Evolutionary conservation across 2,797 vertebrate species (phyloP), one percentile per base, ranked within the genome.

Genomic region (Liparis tanakae): DNA sequence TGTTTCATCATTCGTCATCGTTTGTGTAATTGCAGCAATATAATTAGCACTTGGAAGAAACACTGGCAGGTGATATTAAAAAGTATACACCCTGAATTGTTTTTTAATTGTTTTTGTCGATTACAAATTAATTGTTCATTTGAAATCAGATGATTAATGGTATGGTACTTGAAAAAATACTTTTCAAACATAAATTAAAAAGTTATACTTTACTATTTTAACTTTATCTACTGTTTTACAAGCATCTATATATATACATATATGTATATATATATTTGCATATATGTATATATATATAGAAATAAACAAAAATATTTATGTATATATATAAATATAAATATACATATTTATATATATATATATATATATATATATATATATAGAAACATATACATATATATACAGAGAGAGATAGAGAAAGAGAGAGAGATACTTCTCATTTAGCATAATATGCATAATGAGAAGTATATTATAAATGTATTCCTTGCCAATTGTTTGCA

Each of bases 401-500:
- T 12, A 43, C 5, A 44, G 43, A 18, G 17, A 46, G 14, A 44
- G 43, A 15, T 2, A 41, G 10, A 41, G 39, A 41, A 3, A 41
- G 41, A 14, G 13, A 43, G 41, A 15, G 41, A 15, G 14, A 43
- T 36, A n/a, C 33, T 0, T 0, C 34, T 58, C 34, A 59, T 37
- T 20, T 20, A 0, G 6, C 36, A 58, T 57, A 30, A 30, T 30
- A 4, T 0, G 6, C 36, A 58, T 57, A 30, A 30, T 30, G 25
- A 30, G 25, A 30, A 30, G 25, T 30, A 30, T 30, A 30, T 30
- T 30, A 34, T 37, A n/a, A 15, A 57, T 37, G n/a, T 57, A 36
- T 17, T 57, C 34, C 33, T 36, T 57, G 44, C 44, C 18, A 6
- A 0, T 34, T 36, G 6, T 56, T 37, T 37, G 1, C 34, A 37